A percentile compares a stretch with the other conserved stretches of the same genome.
Evolutionary conservation across 1,140 invertebrate genomes (phyloP).

Genomic region (Lethrus apterus): DNA sequence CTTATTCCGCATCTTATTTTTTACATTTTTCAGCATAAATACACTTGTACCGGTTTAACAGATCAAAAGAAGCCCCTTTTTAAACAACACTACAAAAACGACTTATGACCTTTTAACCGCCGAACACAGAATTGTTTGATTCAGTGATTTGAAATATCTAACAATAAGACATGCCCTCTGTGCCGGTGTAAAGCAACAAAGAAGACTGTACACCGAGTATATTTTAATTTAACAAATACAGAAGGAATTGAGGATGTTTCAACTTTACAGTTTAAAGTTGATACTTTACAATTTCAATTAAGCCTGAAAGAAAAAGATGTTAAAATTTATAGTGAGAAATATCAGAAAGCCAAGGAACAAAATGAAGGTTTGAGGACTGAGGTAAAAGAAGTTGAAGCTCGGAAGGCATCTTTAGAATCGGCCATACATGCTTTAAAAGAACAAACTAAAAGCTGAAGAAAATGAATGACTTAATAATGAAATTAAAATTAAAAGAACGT

Average conservation of each 20-base stretch:
- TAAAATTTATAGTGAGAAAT: constrained; percentile 32
- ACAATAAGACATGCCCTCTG: constrained; percentile 60
- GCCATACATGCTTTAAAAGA: constrained; percentile 46
- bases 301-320: constrained; percentile 43
- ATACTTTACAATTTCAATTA: constrained; percentile 43
- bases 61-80: too few species aligned
- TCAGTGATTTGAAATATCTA: constrained; percentile 55
- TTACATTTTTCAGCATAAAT: too few species aligned
- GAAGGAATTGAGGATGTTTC: constrained; percentile 41
- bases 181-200: constrained; percentile 56
- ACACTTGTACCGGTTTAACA: too few species aligned
- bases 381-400: constrained; percentile 44
- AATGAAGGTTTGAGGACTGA: constrained; percentile 40
- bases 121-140: constrained; percentile 52
- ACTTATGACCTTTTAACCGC: too few species aligned
- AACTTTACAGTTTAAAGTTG: constrained; percentile 41
- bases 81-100: too few species aligned
- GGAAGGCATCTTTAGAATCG: constrained; percentile 43
- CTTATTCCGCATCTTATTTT: too few species aligned
- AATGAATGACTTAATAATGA: constrained; percentile 45
- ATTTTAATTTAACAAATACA: constrained; percentile 52
- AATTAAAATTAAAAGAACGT: constrained; percentile 46
- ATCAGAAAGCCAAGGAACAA: constrained; percentile 35
- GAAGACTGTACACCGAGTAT: constrained; percentile 53
- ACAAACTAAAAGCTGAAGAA: constrained; percentile 48